Conservation (phyloP, 2,797 vertebrate genomes). For the Sebastes nivosus region DNA sequence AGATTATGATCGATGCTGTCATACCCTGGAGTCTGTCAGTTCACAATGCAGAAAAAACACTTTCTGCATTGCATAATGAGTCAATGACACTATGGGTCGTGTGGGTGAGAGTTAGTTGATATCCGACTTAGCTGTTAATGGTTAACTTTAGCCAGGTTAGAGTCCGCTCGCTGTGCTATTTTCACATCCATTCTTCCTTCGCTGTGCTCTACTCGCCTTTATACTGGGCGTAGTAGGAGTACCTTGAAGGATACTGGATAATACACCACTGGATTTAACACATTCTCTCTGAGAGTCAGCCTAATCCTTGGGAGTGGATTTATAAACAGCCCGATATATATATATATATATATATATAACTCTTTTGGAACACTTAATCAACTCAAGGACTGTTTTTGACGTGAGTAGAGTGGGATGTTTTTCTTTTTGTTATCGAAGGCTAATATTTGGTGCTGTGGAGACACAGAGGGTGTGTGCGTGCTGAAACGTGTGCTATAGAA, state of each 20-base stretch:
- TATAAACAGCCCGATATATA: slow-evolving; percentile 37
- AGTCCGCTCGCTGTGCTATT: slow-evolving; percentile 65
- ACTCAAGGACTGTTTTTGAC: slow-evolving; percentile 48
- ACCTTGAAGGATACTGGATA: slow-evolving; percentile 22
- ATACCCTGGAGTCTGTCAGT: slow-evolving; percentile 6
- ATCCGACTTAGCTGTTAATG: slow-evolving; percentile 73
- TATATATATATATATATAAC: background rate
- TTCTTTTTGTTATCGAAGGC: slow-evolving; percentile 46
- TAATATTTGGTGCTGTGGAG: slow-evolving; percentile 49
- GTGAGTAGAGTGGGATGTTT: slow-evolving; percentile 73
- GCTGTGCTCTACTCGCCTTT: background rate
- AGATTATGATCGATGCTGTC: background rate
- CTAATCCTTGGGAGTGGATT: slow-evolving; percentile 30
- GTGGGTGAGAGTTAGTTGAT: slow-evolving; percentile 34
- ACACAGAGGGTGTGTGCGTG: background rate
- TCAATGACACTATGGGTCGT: slow-evolving; percentile 43
- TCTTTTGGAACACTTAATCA: slow-evolving; percentile 52
- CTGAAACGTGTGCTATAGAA: slow-evolving; percentile 6
- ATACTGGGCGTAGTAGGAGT: background rate
- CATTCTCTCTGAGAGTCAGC: background rate
- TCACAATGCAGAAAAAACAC: slow-evolving; percentile 2
- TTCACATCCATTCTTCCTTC: slow-evolving; percentile 44
- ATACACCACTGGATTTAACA: background rate
- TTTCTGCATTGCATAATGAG: slow-evolving; percentile 45
- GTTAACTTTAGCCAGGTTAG: slow-evolving; percentile 78